phyloP scores from a whole-genome alignment of 2,888 invertebrate genomes.

The Noctua janthina region DNA sequence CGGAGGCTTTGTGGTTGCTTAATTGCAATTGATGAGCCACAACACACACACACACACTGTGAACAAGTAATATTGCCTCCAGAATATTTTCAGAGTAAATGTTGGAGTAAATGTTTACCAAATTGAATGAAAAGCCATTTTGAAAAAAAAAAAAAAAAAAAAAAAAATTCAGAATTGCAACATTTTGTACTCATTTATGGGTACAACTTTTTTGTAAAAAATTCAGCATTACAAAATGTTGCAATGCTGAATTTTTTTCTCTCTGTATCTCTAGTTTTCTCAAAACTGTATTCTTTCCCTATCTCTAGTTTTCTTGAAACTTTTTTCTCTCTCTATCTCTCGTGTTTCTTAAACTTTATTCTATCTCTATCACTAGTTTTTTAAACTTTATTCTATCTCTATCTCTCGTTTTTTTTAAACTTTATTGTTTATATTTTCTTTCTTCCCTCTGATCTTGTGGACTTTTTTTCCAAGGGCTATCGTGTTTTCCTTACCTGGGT shows the following conservation, averaged over 20 bases:
- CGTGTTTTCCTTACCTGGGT: neutral
- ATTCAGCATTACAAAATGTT: too few species aligned
- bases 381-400: neutral
- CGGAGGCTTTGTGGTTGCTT: neutral
- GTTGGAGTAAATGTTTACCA: neutral
- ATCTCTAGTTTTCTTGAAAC: too few species aligned
- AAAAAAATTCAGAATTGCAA: neutral
- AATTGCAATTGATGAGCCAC: neutral
- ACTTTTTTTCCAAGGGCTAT: neutral
- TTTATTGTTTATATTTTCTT: too few species aligned
- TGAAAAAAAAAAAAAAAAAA: neutral
- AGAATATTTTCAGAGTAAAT: neutral
- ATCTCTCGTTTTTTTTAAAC: too few species aligned
- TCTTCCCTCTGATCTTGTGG: too few species aligned
- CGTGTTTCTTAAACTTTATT: too few species aligned
- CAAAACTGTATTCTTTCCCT: too few species aligned
- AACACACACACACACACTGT: neutral
- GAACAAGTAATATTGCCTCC: neutral
- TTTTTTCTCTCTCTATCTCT: too few species aligned
- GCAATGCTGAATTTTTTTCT: neutral
- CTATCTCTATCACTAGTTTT: neutral
- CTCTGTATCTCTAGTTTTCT: too few species aligned
- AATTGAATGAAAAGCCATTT: neutral
- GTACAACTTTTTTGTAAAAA: too few species aligned
- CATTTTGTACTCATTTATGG: neutral